A percentile compares a stretch with the other conserved stretches of the same genome.
phyloP scores from a whole-genome alignment of 2,797 vertebrate species.

The Acridotheres tristis region DNA sequence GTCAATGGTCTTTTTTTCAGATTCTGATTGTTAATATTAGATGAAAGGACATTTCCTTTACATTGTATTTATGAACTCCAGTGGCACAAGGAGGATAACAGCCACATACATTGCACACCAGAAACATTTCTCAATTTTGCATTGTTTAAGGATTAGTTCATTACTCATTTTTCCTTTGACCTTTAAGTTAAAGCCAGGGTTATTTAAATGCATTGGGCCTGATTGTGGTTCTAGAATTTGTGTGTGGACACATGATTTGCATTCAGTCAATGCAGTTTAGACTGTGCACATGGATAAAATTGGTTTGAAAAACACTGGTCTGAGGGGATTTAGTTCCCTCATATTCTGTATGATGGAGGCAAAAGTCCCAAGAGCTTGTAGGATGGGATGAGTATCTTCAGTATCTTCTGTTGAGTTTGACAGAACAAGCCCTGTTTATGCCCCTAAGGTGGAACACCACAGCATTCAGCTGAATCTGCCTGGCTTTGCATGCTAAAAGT shows the following conservation, averaged over 20 bases:
- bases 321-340: background rate
- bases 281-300: background rate
- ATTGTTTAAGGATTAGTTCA: constrained; percentile 64
- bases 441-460: background rate
- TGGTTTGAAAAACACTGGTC: background rate
- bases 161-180: constrained; percentile 75
- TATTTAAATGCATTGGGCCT: constrained; percentile 13
- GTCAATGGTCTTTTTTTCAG: constrained; percentile 65
- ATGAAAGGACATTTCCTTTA: constrained; percentile 78
- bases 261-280: background rate
- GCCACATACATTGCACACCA: constrained; percentile 65
- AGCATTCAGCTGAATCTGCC: background rate
- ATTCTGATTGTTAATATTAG: constrained; percentile 76
- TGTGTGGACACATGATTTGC: background rate
- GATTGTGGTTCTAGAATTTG: background rate
- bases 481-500: background rate
- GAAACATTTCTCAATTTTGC: constrained; percentile 57
- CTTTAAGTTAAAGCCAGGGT: constrained; percentile 61
- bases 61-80: constrained; percentile 73
- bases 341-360: background rate
- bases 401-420: background rate
- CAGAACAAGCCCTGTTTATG: background rate
- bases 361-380: background rate
- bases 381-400: background rate
- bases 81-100: constrained; percentile 62